Base-by-base conservation (phyloP, 2,888 invertebrate genomes). In the Stegana nigrithorax region DNA sequence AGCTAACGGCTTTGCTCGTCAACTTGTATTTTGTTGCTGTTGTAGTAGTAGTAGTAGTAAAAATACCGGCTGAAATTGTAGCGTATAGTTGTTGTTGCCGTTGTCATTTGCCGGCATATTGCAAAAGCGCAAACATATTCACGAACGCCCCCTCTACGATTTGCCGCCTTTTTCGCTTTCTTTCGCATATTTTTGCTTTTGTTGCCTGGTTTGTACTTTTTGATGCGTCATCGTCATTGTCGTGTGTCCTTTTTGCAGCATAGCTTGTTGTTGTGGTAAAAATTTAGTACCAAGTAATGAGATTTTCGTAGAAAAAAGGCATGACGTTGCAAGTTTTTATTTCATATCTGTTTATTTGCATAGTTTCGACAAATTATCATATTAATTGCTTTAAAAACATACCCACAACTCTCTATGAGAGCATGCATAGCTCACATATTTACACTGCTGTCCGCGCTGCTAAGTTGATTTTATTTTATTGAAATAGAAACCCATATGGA, bases 131-230 rank as follows among this genome's bases (percentile, higher is more conserved):
- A 45, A 10, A 45, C 45, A 45, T 21, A 45, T n/a, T 25, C 36
- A 36, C 14, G 47, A 3, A 47, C 47, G 25, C n/a, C 23, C 50
- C 26, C 2, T 26, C 26, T 25, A 50, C 50, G 14, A 25, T 26
- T 50, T 50, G 26, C 50, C 50, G 50, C 50, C 26, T 50, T 50
- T 50, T 50, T 50, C 36, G 12, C n/a, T 47, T 47, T 47, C 2
- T 23, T 47, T 55, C 36, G 12, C 10, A 1, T 36, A 10, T n/a
- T 8, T 10, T 32, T 32, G 29, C 17, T 29, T 53, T 32, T 29
- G 14, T 17, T 19, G 14, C 6, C 29, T 29, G 29, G 6, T 14
- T 36, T 36, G 39, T 39, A 39, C 32, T 55, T 55, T 55, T 51
- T 14, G 26, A 14, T 39, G 39, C 39, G 39, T 55, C 53, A 55